Percentiles rank a stretch among this genome's conserved stretches.
Evolutionary conservation across 2,888 invertebrate genomes (phyloP).

Genomic region (Athalia cordata): DNA sequence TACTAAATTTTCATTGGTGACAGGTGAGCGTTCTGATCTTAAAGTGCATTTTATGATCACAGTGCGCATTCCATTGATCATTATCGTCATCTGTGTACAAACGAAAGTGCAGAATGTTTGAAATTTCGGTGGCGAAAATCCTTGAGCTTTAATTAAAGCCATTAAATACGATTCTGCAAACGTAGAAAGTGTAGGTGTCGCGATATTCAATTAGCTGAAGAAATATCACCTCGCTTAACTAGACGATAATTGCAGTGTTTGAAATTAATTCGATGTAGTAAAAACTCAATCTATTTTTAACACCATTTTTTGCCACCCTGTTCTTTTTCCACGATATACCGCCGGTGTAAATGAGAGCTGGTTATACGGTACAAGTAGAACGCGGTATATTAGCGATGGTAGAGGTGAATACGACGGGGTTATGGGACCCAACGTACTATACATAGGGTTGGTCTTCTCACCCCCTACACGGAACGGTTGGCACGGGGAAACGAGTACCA

Average conservation of each 20-base stretch:
- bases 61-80: background rate
- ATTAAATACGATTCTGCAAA: conserved; percentile 18
- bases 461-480: conserved; percentile 12
- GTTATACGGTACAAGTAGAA: background rate
- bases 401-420: background rate
- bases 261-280: conserved; percentile 48
- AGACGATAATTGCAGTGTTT: conserved; percentile 41
- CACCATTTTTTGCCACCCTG: background rate
- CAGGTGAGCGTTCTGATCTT: conserved; percentile 26
- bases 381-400: background rate
- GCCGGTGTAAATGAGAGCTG: conserved; percentile 19
- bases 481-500: conserved; percentile 40
- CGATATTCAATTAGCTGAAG: conserved; percentile 39
- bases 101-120: background rate
- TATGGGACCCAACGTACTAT: background rate
- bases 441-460: background rate
- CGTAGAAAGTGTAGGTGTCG: conserved; percentile 8
- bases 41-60: background rate
- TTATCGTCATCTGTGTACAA: background rate
- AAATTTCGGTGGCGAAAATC: conserved; percentile 10
- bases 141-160: conserved; percentile 40
- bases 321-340: background rate
- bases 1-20: conserved; percentile 2
- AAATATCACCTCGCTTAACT: conserved; percentile 41
- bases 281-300: conserved; percentile 46